Conservation (phyloP, 1,140 invertebrate species). For the Tetragnatha versicolor region DNA sequence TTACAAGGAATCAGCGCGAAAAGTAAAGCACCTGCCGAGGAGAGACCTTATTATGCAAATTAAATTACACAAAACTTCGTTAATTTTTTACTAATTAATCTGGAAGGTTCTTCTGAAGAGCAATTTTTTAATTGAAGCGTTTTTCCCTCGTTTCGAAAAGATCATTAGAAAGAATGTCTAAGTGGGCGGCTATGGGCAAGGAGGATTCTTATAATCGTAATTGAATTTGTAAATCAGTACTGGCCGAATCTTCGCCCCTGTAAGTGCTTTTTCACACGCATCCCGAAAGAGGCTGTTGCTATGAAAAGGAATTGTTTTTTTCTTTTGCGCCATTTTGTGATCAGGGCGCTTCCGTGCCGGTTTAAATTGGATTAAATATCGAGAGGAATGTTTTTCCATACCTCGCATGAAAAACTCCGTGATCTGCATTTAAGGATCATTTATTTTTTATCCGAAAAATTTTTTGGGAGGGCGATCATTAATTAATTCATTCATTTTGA, state of each 20-base stretch:
- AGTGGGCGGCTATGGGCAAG: neutral
- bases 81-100: constrained; percentile 34
- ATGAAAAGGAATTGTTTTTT: too few species aligned
- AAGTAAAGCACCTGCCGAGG: constrained; percentile 10
- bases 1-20: neutral
- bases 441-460: too few species aligned
- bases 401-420: too few species aligned
- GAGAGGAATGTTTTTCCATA: too few species aligned
- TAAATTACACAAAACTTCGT: constrained; percentile 40
- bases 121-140: constrained; percentile 24
- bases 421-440: too few species aligned
- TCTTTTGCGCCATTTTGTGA: too few species aligned
- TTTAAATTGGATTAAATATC: too few species aligned
- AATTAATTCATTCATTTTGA: too few species aligned
- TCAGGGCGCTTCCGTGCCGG: too few species aligned
- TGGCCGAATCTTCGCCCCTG: constrained; percentile 10
- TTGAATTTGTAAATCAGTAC: constrained; percentile 44
- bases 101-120: neutral
- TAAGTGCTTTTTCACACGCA: constrained; percentile 37
- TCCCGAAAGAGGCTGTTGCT: too few species aligned
- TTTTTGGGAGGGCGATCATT: too few species aligned
- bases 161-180: constrained; percentile 20
- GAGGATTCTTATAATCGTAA: constrained; percentile 17
- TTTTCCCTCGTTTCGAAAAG: constrained; percentile 4
- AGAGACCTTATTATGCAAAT: constrained; percentile 38